Conservation (phyloP, 2,113 vertebrate genomes). For the Orycteropus afer region DNA sequence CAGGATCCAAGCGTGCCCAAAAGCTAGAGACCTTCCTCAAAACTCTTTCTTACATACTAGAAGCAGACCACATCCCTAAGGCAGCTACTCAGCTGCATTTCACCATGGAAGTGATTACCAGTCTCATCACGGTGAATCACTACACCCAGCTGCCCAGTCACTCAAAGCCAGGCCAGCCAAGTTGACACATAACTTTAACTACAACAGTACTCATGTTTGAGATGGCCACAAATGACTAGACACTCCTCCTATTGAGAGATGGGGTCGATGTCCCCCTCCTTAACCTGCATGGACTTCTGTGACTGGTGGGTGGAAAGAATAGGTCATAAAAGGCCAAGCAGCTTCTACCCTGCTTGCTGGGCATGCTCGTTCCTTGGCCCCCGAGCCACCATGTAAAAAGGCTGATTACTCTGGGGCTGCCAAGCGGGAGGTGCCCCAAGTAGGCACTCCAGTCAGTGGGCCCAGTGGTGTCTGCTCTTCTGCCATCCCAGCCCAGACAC, state of each 20-base stretch:
- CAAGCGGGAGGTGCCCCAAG: neutral
- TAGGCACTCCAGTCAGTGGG: accelerated
- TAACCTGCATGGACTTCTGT: neutral
- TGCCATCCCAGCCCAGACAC: neutral
- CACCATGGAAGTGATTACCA: too few relatives aligned
- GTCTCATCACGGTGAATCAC: too few relatives aligned
- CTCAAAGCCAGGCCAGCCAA: too few relatives aligned
- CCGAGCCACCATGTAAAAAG: neutral
- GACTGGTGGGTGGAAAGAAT: neutral
- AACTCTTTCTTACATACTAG: too few relatives aligned
- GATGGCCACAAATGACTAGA: neutral
- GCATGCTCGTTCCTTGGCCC: neutral
- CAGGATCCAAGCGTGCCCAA: too few relatives aligned
- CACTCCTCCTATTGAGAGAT: neutral
- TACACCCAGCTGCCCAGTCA: too few relatives aligned
- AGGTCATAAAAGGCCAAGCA: too few relatives aligned
- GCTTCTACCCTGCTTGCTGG: neutral
- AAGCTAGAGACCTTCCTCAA: too few relatives aligned
- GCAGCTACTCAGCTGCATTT: too few relatives aligned
- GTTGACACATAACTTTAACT: too few relatives aligned
- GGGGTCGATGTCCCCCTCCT: neutral
- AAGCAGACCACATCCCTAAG: too few relatives aligned
- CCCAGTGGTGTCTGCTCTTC: neutral
- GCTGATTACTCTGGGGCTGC: neutral
- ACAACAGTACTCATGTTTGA: too few relatives aligned